Evolutionary conservation across 2,113 vertebrate genomes (phyloP).

Genomic region (Eudyptes chrysolophus): DNA sequence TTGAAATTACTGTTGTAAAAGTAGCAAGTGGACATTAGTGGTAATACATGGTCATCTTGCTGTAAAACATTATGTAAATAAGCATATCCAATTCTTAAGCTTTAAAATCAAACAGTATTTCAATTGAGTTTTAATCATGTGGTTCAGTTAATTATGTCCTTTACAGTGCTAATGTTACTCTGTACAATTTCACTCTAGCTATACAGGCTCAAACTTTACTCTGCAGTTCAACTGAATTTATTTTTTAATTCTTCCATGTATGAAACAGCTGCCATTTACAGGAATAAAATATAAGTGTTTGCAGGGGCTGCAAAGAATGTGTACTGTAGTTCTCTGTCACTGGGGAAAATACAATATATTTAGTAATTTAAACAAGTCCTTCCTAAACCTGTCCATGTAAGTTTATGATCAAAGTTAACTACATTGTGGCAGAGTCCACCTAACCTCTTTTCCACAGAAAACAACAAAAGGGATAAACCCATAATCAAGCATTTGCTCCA

Average conservation of each 20-base stretch:
- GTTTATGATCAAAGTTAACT: background rate
- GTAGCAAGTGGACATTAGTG: background rate
- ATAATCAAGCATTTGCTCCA: background rate
- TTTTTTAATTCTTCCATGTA: background rate
- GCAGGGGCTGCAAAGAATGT: background rate
- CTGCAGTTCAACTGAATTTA: background rate
- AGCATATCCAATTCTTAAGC: background rate
- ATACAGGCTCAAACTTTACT: background rate
- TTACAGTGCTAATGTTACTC: background rate
- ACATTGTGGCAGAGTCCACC: background rate
- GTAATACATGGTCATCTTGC: background rate
- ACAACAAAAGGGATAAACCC: background rate
- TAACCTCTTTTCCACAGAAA: background rate
- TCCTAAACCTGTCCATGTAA: background rate
- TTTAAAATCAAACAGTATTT: constrained; percentile 3
- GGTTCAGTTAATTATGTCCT: background rate
- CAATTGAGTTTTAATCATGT: background rate
- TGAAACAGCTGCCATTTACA: background rate
- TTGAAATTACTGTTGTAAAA: background rate
- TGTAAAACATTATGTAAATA: background rate
- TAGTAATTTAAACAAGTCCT: background rate
- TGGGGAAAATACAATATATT: background rate
- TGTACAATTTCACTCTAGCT: background rate
- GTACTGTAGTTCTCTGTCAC: background rate
- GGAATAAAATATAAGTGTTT: background rate